These are phyloP conservation scores for Ametastegia equiseti DNA, from an alignment of 2,888 invertebrate species.

Conservation along the genomic window DNA sequence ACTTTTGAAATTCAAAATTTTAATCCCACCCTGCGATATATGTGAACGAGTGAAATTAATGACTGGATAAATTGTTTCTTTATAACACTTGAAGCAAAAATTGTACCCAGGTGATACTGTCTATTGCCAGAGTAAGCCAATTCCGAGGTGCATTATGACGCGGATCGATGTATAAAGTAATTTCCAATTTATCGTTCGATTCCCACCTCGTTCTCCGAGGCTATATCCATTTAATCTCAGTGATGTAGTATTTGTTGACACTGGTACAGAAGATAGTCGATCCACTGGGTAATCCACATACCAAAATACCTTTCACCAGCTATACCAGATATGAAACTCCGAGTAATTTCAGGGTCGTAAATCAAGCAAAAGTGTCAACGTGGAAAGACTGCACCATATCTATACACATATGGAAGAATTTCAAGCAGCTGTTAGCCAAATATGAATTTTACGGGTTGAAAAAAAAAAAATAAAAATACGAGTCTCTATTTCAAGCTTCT, in stretches of 20 bases:
- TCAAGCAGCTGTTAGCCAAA: neutral
- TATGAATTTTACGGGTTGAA: neutral
- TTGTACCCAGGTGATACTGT: neutral
- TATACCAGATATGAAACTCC: neutral
- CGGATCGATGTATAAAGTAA: neutral
- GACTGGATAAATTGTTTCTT: too few relatives aligned
- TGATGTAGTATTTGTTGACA: constrained; percentile 20
- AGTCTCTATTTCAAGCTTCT: too few relatives aligned
- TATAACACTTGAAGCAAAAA: neutral
- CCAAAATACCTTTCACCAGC: neutral
- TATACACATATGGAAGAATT: neutral
- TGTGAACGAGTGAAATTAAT: too few relatives aligned
- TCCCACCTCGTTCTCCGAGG: neutral
- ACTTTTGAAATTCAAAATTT: too few relatives aligned
- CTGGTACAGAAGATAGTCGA: constrained; percentile 21
- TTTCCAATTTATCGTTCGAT: neutral
- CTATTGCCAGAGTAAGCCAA: neutral
- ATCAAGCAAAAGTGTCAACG: neutral
- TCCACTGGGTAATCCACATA: constrained; percentile 5
- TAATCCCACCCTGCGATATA: too few relatives aligned
- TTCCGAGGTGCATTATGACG: neutral
- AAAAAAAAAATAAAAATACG: neutral
- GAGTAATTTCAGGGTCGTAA: neutral
- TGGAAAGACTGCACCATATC: neutral
- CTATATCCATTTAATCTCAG: neutral